Evolutionary conservation across 1,140 invertebrate genomes (phyloP), one percentile per base, ranked within the genome.

Genomic region (Plodia interpunctella): DNA sequence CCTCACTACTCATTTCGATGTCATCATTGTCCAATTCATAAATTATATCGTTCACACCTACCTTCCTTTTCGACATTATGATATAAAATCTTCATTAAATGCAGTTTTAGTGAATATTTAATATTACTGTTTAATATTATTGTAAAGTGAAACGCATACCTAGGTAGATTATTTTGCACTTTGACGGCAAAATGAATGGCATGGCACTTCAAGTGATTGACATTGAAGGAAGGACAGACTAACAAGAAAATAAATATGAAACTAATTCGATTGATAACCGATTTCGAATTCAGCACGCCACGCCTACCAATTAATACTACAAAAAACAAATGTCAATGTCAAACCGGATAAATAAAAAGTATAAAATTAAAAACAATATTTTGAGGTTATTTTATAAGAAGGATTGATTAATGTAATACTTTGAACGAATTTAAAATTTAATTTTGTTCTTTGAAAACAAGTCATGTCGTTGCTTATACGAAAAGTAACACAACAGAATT

Each of bases 21-120:
- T 89, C 88, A 57, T 88, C 87, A 68, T 85, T 88, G 51, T 89
- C 86, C 61, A 90, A 78, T 76, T 90, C 88, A 72, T 83, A 90
- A 70, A 90, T 89, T 15, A 89, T 89, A 77, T 88, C 79, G 50
- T 86, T 85, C 17, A 88, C 74, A 35, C 63, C 80, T 11, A 71
- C 73, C 74, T 85, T 90, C 59, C 87, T 70, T 79, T 86, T 89
- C 3, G 88, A 72, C 87, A 90, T 68, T 50, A 38, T 67, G 54
- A 64, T 57, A 28, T 32, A 38, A 19, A 51, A 8, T n/a, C 21
- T 18, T 30, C 25, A 57, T 49, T 19, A 32, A 58, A 15, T 17
- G 15, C 10, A 44, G 15, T 13, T 8, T 32, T 1, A 32, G 11
- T 32, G 4, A 32, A 9, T 32, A 6, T 32, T 32, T 9, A 32